Evolutionary conservation across 2,113 vertebrate genomes (phyloP).

Genomic region (Elephantulus edwardii): DNA sequence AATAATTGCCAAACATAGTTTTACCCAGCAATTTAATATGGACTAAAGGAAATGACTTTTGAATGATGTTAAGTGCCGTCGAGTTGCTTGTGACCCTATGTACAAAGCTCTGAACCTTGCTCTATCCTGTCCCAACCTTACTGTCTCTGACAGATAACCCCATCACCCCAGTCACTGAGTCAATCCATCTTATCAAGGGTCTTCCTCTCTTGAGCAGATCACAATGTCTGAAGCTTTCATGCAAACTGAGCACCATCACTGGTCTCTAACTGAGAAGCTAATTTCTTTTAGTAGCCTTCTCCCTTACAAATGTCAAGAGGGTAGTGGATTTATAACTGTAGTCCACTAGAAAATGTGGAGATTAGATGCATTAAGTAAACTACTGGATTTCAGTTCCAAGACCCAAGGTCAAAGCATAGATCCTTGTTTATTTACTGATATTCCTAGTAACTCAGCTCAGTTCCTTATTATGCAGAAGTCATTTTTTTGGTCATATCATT

Average conservation of each 20-base stretch:
- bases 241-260: constrained; percentile 6
- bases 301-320: neutral
- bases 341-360: neutral
- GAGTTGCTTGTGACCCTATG: too few species aligned
- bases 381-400: neutral
- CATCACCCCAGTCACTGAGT: too few species aligned
- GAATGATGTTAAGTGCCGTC: too few species aligned
- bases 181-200: too few species aligned
- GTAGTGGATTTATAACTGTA: neutral
- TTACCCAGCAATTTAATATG: constrained; percentile 28
- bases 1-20: constrained; percentile 55
- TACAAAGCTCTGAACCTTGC: too few species aligned
- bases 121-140: too few species aligned
- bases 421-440: neutral
- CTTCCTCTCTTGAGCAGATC: too few species aligned
- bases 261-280: neutral
- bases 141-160: too few species aligned
- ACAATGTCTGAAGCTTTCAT: constrained; percentile 25
- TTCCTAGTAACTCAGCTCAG: constrained; percentile 11
- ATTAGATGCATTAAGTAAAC: constrained; percentile 29
- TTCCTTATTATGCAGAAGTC: neutral
- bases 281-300: constrained; percentile 7
- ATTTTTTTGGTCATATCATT: neutral
- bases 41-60: constrained; percentile 33
- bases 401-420: neutral